These are phyloP conservation scores for Hermetia illucens DNA, from an alignment of 1,140 invertebrate genomes.

Conservation along the genomic window DNA sequence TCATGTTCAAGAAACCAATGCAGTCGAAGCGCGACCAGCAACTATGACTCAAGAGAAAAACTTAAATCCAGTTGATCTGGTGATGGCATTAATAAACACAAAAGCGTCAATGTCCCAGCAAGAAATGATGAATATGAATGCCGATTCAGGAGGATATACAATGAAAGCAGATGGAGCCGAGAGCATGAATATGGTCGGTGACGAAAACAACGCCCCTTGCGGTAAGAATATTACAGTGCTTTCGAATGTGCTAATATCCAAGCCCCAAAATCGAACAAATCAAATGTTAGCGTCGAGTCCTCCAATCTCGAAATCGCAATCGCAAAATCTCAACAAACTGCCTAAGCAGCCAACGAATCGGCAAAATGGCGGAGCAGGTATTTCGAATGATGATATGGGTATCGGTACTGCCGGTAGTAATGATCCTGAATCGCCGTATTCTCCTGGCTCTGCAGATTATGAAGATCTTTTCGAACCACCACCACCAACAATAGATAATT, in stretches of 20 bases:
- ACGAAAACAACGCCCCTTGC: too few relatives aligned
- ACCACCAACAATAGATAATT: constrained; percentile 45
- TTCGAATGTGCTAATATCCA: constrained; percentile 21
- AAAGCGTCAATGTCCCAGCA: constrained; percentile 15
- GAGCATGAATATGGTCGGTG: too few relatives aligned
- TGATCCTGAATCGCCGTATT: constrained; percentile 69
- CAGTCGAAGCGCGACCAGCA: background rate
- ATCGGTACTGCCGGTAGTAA: constrained; percentile 39
- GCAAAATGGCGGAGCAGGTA: constrained; percentile 16
- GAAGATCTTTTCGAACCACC: constrained; percentile 78
- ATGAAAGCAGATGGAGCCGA: too few relatives aligned
- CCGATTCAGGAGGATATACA: too few relatives aligned
- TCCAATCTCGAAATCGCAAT: constrained; percentile 22
- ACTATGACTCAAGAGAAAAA: constrained; percentile 6
- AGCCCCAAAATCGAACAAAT: constrained; percentile 13
- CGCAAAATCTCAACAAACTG: constrained; percentile 12
- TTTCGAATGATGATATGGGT: constrained; percentile 9
- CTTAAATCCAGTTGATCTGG: constrained; percentile 24
- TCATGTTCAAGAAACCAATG: background rate
- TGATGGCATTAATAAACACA: constrained; percentile 29
- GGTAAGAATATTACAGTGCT: constrained; percentile 23
- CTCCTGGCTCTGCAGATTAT: constrained; percentile 67
- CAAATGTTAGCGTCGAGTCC: constrained; percentile 12
- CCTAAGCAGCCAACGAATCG: constrained; percentile 4
- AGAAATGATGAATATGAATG: constrained; percentile 9